Conservation (phyloP, 2,888 invertebrate genomes). For the Lordiphosa fenestrarum region DNA sequence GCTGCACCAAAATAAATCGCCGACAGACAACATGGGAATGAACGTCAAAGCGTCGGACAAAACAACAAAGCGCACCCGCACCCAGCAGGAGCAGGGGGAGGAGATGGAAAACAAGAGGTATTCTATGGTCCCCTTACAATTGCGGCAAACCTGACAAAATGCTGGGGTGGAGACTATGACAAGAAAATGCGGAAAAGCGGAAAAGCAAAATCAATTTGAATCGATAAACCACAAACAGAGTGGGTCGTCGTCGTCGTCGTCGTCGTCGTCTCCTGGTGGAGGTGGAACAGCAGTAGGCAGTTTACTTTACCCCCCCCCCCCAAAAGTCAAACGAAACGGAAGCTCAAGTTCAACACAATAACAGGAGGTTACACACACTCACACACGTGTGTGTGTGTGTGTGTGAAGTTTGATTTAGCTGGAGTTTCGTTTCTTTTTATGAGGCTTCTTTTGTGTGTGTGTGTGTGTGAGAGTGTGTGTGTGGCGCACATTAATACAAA, state of each 20-base stretch:
- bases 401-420: conserved; percentile 49
- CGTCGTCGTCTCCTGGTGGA: conserved; percentile 18
- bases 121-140: conserved; percentile 35
- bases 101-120: conserved; percentile 23
- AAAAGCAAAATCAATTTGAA: conserved; percentile 68
- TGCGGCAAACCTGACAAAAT: conserved; percentile 29
- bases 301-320: too few relatives aligned
- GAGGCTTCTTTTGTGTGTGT: conserved; percentile 24
- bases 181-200: conserved; percentile 35
- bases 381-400: background rate
- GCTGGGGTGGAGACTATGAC: conserved; percentile 36
- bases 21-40: conserved; percentile 33
- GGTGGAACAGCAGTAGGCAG: conserved; percentile 3
- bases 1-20: conserved; percentile 58
- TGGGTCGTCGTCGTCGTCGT: conserved; percentile 24
- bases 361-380: conserved; percentile 21
- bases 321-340: conserved; percentile 7
- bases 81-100: background rate
- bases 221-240: conserved; percentile 67
- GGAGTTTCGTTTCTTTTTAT: conserved; percentile 33
- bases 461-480: conserved; percentile 36
- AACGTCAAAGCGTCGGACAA: conserved; percentile 1
- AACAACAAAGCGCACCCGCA: background rate
- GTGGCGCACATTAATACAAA: conserved; percentile 66
- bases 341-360: conserved; percentile 22